These are phyloP conservation scores for Molossus molossus DNA, from an alignment of 2,797 vertebrate species.

Conservation along the genomic window DNA sequence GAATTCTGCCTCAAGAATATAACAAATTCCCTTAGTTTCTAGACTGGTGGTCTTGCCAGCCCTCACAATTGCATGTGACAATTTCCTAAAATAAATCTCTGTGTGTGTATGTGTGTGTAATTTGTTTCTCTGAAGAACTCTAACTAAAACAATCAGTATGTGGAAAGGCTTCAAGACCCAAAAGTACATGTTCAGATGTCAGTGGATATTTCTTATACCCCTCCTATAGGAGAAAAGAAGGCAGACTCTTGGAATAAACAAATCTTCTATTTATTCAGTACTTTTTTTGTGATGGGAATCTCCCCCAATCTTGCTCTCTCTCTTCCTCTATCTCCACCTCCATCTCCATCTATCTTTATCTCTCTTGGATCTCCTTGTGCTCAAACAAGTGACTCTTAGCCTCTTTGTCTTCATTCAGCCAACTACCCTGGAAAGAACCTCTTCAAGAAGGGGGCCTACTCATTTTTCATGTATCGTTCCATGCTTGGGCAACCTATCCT, in stretches of 20 bases:
- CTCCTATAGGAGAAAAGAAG: not conserved
- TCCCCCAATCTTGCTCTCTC: not conserved
- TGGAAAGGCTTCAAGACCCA: not conserved
- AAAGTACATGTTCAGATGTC: not conserved
- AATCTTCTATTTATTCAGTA: not conserved
- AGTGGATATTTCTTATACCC: not conserved
- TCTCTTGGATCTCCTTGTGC: not conserved
- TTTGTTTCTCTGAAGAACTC: not conserved
- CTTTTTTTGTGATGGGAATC: not conserved
- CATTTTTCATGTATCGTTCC: not conserved
- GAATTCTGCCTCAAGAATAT: not conserved
- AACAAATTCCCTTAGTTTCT: not conserved
- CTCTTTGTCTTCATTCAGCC: not conserved
- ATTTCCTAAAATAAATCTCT: not conserved
- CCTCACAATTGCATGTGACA: not conserved
- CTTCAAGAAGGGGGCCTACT: not conserved
- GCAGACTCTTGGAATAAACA: not conserved
- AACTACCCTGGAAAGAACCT: not conserved
- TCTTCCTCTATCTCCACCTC: not conserved
- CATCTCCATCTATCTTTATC: too few relatives aligned
- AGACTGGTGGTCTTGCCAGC: not conserved
- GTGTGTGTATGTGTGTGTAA: not conserved
- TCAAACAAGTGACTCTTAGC: not conserved
- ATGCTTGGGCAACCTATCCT: not conserved
- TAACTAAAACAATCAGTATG: not conserved